A percentile compares a stretch with the other conserved stretches of the same genome.
phyloP scores from a whole-genome alignment of 2,113 vertebrate species.

The Apistogramma diplotaenia region DNA sequence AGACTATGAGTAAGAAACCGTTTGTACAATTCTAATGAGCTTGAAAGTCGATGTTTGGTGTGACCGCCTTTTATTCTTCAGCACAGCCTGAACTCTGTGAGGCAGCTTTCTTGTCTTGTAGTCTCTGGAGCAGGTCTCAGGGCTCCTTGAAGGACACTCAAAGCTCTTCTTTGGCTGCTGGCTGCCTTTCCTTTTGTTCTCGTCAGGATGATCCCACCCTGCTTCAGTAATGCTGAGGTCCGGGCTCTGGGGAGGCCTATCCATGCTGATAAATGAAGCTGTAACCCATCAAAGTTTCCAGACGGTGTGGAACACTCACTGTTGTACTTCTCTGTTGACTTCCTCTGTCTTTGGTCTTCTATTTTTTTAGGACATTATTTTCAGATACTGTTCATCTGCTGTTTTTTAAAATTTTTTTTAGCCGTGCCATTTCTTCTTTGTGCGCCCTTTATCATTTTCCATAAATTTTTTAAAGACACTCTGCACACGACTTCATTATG shows the following conservation, averaged over 20 bases:
- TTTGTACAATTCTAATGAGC: not conserved
- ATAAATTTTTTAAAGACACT: not conserved
- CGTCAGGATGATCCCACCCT: not conserved
- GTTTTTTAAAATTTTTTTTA: not conserved
- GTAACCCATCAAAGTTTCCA: not conserved
- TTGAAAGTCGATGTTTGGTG: not conserved
- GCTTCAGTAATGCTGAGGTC: not conserved
- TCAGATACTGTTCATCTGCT: not conserved
- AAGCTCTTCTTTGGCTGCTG: too few species aligned
- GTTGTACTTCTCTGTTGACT: too few species aligned
- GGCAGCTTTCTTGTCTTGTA: not conserved
- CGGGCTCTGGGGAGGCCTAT: not conserved
- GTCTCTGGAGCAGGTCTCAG: not conserved
- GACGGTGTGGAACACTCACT: not conserved
- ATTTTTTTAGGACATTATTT: not conserved
- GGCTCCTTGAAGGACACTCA: not conserved
- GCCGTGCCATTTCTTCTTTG: not conserved
- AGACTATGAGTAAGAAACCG: too few species aligned
- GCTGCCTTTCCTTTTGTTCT: too few species aligned
- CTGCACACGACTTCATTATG: not conserved
- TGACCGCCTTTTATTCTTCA: not conserved
- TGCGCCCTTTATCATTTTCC: not conserved
- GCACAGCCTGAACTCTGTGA: not conserved
- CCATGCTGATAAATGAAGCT: not conserved
- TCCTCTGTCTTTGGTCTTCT: too few species aligned